Conservation (phyloP, 2,797 vertebrate species). For the Anas bahamensis region DNA sequence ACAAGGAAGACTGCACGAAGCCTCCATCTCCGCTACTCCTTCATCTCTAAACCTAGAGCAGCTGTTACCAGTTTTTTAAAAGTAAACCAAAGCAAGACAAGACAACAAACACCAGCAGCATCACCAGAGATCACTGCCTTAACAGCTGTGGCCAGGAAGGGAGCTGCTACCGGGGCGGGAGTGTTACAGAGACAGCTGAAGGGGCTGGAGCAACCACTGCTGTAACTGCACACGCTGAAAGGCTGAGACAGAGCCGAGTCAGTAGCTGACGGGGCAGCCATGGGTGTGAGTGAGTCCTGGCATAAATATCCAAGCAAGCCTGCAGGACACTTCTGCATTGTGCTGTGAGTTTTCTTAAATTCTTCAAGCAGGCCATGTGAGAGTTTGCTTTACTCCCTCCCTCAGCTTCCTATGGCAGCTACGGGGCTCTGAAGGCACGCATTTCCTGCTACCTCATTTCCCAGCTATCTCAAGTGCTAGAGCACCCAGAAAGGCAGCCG, state of each 20-base stretch:
- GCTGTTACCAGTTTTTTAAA: not conserved
- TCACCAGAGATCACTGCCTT: not conserved
- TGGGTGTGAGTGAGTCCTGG: not conserved
- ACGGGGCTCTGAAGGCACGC: fast-evolving
- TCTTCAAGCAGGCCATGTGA: fast-evolving
- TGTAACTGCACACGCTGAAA: not conserved
- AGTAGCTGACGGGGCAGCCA: not conserved
- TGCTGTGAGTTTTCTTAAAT: fast-evolving
- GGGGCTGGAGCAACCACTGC: not conserved
- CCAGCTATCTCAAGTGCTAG: fast-evolving
- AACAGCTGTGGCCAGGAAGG: not conserved
- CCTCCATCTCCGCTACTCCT: not conserved
- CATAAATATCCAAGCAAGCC: not conserved
- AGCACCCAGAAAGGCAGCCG: not conserved
- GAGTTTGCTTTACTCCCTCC: not conserved
- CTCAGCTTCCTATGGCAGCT: not conserved
- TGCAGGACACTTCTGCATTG: not conserved
- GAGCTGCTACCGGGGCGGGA: not conserved
- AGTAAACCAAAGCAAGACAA: not conserved
- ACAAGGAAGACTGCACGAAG: not conserved
- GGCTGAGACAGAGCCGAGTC: fast-evolving
- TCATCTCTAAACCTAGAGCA: not conserved
- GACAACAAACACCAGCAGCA: not conserved
- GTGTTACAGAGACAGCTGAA: not conserved
- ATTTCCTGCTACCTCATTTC: not conserved